These are phyloP conservation scores for Pimpla rufipes DNA, from an alignment of 2,888 invertebrate species.

Conservation along the genomic window DNA sequence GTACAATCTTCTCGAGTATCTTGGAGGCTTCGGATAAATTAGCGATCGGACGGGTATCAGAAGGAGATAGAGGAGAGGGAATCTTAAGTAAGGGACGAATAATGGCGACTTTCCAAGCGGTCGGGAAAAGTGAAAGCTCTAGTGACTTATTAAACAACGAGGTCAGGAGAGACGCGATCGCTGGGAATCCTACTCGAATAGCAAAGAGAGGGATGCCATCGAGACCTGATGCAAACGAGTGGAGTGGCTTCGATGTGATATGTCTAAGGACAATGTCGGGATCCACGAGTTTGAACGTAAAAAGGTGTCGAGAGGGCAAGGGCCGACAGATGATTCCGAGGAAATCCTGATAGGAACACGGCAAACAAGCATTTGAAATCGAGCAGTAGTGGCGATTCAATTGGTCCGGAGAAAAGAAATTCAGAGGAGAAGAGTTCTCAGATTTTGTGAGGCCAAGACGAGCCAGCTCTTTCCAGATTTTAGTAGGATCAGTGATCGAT, in stretches of 20 bases:
- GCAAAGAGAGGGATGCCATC: background rate
- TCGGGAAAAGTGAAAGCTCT: too few species aligned
- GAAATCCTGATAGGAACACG: background rate
- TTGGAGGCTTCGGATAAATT: too few species aligned
- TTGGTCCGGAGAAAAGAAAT: background rate
- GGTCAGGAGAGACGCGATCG: too few species aligned
- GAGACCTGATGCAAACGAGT: background rate
- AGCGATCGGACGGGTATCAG: too few species aligned
- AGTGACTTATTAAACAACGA: too few species aligned
- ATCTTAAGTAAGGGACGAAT: too few species aligned
- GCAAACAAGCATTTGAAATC: background rate
- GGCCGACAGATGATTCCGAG: too few species aligned
- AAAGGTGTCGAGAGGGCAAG: background rate
- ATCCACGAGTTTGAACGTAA: background rate
- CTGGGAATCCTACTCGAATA: too few species aligned
- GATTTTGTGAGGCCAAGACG: background rate
- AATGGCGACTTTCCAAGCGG: too few species aligned
- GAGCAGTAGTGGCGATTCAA: background rate
- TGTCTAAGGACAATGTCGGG: background rate
- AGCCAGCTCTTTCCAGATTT: conserved; percentile 9
- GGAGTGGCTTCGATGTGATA: background rate
- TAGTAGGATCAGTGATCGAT: background rate
- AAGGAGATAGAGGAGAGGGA: too few species aligned
- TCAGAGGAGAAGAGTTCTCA: background rate
- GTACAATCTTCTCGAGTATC: too few species aligned